phyloP scores from a whole-genome alignment of 2,797 vertebrate genomes.

The Sandelia bainsii region DNA sequence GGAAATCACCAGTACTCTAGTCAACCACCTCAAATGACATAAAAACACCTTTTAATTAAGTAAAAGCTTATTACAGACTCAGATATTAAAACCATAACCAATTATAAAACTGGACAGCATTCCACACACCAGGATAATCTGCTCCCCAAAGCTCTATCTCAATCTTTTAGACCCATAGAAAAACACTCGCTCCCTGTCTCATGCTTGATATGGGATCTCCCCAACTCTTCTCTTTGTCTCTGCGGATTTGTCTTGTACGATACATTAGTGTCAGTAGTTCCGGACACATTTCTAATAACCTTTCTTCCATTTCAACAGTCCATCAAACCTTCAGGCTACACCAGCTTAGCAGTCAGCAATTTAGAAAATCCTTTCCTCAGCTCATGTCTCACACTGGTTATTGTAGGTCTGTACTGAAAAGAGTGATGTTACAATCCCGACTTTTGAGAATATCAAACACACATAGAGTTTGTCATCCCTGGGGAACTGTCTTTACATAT shows the following conservation, averaged over 20 bases:
- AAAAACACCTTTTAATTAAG: not conserved
- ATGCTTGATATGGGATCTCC: not conserved
- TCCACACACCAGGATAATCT: constrained; percentile 14
- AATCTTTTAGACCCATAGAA: not conserved
- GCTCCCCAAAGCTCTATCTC: not conserved
- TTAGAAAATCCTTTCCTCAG: constrained; percentile 22
- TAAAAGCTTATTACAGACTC: not conserved
- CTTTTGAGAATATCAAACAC: constrained; percentile 16
- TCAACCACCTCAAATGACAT: not conserved
- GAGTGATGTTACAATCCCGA: not conserved
- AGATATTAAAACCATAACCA: constrained; percentile 8
- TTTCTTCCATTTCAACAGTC: constrained; percentile 49
- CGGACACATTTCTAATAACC: constrained; percentile 54
- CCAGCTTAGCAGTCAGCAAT: constrained; percentile 32
- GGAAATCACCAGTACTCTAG: not conserved
- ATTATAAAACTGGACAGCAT: constrained; percentile 9
- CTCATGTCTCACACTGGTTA: constrained; percentile 28
- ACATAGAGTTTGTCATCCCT: not conserved
- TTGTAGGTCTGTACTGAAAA: not conserved
- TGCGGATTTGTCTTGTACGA: constrained; percentile 48
- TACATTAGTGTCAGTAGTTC: constrained; percentile 28
- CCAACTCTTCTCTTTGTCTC: constrained; percentile 20
- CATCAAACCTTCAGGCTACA: constrained; percentile 48
- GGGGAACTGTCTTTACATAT: not conserved
- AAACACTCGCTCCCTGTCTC: not conserved